Conservation (phyloP, 2,888 invertebrate species). For the Pediacus dermestoides region DNA sequence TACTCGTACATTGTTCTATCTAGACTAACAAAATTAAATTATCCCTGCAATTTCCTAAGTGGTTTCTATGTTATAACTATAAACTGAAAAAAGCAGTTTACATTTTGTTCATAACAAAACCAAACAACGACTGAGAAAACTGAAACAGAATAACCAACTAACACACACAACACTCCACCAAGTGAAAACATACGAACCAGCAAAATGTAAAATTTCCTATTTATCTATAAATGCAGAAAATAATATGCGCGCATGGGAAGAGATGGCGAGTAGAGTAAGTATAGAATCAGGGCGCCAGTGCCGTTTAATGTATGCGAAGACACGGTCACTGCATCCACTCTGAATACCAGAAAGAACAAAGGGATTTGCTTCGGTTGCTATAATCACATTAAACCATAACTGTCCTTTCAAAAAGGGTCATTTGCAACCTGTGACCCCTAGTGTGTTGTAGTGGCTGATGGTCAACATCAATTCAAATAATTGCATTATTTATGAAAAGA, state of each 20-base stretch:
- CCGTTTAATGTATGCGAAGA: slow-evolving; percentile 2
- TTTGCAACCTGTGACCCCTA: slow-evolving; percentile 1
- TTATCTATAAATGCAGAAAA: slow-evolving; percentile 2
- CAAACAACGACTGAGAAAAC: no score
- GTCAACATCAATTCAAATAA: no score
- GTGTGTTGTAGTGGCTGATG: no score
- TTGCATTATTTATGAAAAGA: no score
- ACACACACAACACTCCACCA: no score
- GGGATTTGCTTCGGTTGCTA: slow-evolving; percentile 3
- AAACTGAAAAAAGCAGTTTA: no score
- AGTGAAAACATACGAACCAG: background rate
- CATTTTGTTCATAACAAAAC: no score
- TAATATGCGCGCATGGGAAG: background rate
- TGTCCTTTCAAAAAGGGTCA: background rate
- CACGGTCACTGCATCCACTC: slow-evolving; percentile 3
- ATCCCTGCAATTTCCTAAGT: no score
- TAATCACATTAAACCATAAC: slow-evolving; percentile 1
- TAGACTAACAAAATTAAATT: no score
- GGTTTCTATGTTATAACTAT: no score
- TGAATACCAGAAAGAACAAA: slow-evolving; percentile 1
- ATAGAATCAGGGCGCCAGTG: slow-evolving; percentile 3
- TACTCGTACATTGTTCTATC: no score
- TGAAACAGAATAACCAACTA: no score
- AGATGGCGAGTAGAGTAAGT: background rate
- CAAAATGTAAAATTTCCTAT: slow-evolving; percentile 1